phyloP scores from a whole-genome alignment of 2,113 vertebrate species.

The Stigmatopora argus region DNA sequence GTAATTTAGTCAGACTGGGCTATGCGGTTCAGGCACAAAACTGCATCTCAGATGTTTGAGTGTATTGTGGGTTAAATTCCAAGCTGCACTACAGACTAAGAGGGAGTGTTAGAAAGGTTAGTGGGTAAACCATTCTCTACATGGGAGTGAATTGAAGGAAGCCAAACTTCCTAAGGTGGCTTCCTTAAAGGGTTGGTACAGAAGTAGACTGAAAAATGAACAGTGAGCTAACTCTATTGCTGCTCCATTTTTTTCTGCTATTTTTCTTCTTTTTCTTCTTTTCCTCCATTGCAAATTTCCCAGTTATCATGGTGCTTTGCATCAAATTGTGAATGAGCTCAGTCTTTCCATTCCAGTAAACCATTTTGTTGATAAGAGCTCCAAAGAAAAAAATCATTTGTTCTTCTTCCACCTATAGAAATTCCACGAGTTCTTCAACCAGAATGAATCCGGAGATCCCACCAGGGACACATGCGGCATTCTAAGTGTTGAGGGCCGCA shows the following conservation, averaged over 20 bases:
- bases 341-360: background rate
- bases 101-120: too few species aligned
- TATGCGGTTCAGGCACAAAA: background rate
- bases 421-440: slow-evolving; percentile 96
- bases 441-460: slow-evolving; percentile 85
- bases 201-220: too few species aligned
- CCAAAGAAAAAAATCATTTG: background rate
- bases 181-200: too few species aligned
- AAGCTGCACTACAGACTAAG: too few species aligned
- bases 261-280: too few species aligned
- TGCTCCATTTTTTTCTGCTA: too few species aligned
- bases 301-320: background rate
- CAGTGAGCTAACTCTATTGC: too few species aligned
- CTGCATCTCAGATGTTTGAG: background rate
- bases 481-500: slow-evolving; percentile 90
- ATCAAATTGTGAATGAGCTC: background rate
- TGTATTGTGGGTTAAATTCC: background rate
- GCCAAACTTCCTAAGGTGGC: too few species aligned
- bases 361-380: background rate
- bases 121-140: too few species aligned
- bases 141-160: too few species aligned
- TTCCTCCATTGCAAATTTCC: background rate
- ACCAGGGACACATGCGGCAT: slow-evolving; percentile 92
- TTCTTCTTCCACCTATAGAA: slow-evolving; percentile 70
- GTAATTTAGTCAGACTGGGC: slow-evolving; percentile 4